A percentile compares a stretch with the other conserved stretches of the same genome.
Conservation (phyloP, 2,797 vertebrate genomes). For the Pangasius macronema region DNA sequence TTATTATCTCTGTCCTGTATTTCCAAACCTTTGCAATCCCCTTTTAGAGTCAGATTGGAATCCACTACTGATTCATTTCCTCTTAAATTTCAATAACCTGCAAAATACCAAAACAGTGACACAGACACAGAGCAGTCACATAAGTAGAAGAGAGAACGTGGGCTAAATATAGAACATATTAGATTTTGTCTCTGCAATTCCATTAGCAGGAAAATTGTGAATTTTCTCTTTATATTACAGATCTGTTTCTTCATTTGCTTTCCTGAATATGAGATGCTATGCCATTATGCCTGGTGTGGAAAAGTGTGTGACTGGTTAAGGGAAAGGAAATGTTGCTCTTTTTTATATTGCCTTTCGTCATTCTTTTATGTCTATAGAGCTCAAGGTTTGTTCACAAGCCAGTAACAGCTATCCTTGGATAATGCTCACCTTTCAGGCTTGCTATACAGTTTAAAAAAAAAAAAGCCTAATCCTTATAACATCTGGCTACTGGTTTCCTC, state of each 20-base stretch:
- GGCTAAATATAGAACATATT: slow-evolving; percentile 21
- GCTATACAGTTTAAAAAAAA: background rate
- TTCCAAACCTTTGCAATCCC: slow-evolving; percentile 18
- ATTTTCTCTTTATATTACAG: slow-evolving; percentile 32
- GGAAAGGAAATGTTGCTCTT: slow-evolving; percentile 16
- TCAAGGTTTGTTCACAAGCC: background rate
- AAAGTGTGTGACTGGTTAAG: background rate
- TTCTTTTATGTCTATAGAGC: slow-evolving; percentile 1
- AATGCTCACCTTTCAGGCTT: background rate
- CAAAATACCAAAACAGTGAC: slow-evolving; percentile 27
- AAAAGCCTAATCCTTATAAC: background rate
- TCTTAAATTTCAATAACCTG: slow-evolving; percentile 37
- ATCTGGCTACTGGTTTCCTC: slow-evolving; percentile 33
- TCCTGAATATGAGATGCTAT: slow-evolving; percentile 10
- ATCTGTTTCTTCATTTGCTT: slow-evolving; percentile 20
- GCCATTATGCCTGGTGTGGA: slow-evolving; percentile 8
- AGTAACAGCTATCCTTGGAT: background rate
- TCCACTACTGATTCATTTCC: slow-evolving; percentile 35
- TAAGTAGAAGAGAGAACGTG: slow-evolving; percentile 18
- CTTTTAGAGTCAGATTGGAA: slow-evolving; percentile 43
- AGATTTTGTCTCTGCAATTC: slow-evolving; percentile 29
- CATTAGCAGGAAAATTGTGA: slow-evolving; percentile 39
- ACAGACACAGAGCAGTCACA: slow-evolving; percentile 15
- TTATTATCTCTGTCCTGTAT: slow-evolving; percentile 34
- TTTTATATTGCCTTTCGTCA: slow-evolving; percentile 23